Conservation (phyloP, 2,797 vertebrate species). For the Tangara arthus region DNA sequence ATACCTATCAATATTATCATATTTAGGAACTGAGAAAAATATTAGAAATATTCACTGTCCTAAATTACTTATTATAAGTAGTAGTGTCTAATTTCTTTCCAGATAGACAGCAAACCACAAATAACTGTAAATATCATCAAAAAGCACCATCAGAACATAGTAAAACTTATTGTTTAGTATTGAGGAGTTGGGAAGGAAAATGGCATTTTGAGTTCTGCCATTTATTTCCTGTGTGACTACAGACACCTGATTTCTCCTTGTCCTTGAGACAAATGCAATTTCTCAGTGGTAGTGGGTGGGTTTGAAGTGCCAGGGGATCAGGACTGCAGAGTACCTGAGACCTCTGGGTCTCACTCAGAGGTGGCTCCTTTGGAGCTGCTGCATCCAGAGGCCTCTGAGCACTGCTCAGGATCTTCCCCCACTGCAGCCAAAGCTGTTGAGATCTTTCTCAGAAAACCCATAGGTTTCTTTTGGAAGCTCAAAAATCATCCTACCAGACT, state of each 20-base stretch:
- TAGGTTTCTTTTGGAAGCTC: not conserved
- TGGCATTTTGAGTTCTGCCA: not conserved
- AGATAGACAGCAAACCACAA: not conserved
- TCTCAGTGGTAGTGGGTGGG: not conserved
- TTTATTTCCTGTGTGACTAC: not conserved
- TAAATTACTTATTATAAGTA: slow-evolving; percentile 7
- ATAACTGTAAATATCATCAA: not conserved
- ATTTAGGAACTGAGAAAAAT: slow-evolving; percentile 18
- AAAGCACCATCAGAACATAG: not conserved
- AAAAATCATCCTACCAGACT: not conserved
- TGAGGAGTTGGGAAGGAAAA: not conserved
- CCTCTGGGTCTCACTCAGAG: not conserved
- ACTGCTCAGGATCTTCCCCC: not conserved
- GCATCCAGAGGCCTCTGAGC: not conserved
- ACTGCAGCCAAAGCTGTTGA: not conserved
- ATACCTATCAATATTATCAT: not conserved
- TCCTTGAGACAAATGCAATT: not conserved
- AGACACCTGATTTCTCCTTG: not conserved
- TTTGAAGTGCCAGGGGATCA: not conserved
- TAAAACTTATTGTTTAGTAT: not conserved
- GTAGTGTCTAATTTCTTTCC: not conserved
- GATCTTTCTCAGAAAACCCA: not conserved
- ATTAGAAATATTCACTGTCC: not conserved
- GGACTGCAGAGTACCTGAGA: not conserved
- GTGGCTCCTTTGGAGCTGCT: not conserved